Evolutionary conservation across 2,113 vertebrate genomes (phyloP), one percentile per base, ranked within the genome.

Genomic region (Bujurquina vittata): DNA sequence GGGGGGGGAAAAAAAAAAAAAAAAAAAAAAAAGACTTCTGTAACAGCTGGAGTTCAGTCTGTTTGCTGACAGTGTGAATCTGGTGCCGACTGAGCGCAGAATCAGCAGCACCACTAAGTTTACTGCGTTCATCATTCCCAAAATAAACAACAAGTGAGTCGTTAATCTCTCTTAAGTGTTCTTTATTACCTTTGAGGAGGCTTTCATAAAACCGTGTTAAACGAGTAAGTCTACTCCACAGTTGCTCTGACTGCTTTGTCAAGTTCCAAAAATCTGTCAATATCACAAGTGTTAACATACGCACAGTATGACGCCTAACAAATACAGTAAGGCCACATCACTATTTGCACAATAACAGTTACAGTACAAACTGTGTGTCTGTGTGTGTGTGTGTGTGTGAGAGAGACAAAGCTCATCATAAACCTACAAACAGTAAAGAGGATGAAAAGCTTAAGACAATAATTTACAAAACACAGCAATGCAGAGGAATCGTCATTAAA

Each of bases 251-350:
- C 76, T 46, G 76, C 67, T 81, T 40, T 5, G 11, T 87, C 40
- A 37, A 43, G 54, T 88, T 75, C 31, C 76, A 77, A 76, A 88
- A 85, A 81, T 58, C 75, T 52, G 83, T 61, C 18, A 55, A 76
- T 78, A 73, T 85, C 74, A 81, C 84, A 74, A 65, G 73, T 74
- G 88, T 84, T 73, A 75, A 76, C 79, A 43, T 76, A 84, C 79
- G 14, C n/a, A 89, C 46, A 65, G 69, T n/a, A 84, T 62, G 83
- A 88, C 9, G 82, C 83, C 76, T 55, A 72, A 87, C 86, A 87
- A 72, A 87, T 55, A 94, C 92, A 87, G 61, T 85, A 90, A 92
- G 92, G 91, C 93, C 90, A 94, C 87, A 79, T 74, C 88, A 93
- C 93, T 77, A 90, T 75, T 80, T 76, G 83, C 89, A 94, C 93